Conservation (phyloP, 2,888 invertebrate species). For the Argynnis bischoffii region DNA sequence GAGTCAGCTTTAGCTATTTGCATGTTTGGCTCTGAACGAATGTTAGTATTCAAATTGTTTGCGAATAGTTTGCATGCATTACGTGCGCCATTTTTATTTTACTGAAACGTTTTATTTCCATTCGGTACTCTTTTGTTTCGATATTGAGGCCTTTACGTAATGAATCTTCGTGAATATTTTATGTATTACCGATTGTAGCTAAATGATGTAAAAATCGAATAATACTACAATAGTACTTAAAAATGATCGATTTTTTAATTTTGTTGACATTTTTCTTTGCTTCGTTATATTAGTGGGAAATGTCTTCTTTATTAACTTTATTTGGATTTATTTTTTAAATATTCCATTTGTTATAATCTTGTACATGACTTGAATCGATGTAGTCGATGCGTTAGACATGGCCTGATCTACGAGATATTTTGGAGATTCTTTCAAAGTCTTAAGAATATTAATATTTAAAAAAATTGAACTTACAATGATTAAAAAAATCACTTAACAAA, state of each 20-base stretch:
- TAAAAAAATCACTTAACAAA: background rate
- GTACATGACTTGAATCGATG: no score
- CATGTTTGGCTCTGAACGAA: slow-evolving; percentile 54
- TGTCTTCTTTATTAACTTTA: no score
- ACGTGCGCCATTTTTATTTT: slow-evolving; percentile 42
- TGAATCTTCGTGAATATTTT: slow-evolving; percentile 13
- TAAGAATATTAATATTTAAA: no score
- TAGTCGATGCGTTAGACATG: no score
- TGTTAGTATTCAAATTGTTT: slow-evolving; percentile 58
- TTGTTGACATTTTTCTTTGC: background rate
- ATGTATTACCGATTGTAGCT: background rate
- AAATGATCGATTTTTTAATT: slow-evolving; percentile 2
- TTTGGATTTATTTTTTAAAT: no score
- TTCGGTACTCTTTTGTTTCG: slow-evolving; percentile 10
- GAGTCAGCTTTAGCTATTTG: slow-evolving; percentile 47
- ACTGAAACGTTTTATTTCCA: slow-evolving; percentile 14
- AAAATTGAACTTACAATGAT: background rate
- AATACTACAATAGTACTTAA: background rate
- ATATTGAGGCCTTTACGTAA: slow-evolving; percentile 12
- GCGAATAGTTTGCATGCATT: slow-evolving; percentile 61
- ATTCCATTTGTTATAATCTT: no score
- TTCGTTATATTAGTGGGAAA: background rate
- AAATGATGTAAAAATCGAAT: slow-evolving; percentile 4
- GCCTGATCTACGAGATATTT: no score
- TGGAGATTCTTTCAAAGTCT: no score